phyloP scores from a whole-genome alignment of 2,113 vertebrate genomes.

The Percina caprodes region DNA sequence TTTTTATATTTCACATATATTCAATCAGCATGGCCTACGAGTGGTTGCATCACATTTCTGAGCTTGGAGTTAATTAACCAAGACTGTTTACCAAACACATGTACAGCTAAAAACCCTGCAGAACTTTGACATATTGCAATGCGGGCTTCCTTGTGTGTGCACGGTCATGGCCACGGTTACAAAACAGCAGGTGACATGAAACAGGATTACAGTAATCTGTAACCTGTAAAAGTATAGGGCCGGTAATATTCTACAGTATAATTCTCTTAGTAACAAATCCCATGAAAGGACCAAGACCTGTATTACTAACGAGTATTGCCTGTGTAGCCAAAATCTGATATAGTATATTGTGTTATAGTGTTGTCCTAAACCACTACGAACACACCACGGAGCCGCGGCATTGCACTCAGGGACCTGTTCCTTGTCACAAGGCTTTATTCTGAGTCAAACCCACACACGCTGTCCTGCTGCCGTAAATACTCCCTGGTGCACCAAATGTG shows the following conservation, averaged over 20 bases:
- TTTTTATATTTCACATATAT: conserved; percentile 47
- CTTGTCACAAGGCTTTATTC: background rate
- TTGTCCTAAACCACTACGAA: background rate
- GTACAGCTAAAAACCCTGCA: conserved; percentile 10
- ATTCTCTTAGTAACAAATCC: background rate
- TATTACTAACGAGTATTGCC: background rate
- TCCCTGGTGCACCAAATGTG: no score
- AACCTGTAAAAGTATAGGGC: background rate
- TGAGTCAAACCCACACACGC: background rate
- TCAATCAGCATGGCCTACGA: conserved; percentile 43
- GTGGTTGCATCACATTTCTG: conserved; percentile 44
- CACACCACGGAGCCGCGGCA: background rate
- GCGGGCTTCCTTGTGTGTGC: conserved; percentile 5
- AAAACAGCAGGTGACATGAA: conserved; percentile 25
- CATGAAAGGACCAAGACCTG: background rate
- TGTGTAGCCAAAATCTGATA: background rate
- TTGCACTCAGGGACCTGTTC: background rate
- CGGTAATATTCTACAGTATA: background rate
- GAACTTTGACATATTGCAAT: background rate
- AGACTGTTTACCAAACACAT: conserved; percentile 10
- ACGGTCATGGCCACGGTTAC: conserved; percentile 25
- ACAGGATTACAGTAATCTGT: conserved; percentile 57
- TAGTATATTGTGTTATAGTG: background rate
- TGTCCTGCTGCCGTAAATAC: background rate
- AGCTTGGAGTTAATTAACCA: conserved; percentile 24